These are phyloP conservation scores for Cryptops parisi DNA, from an alignment of 2,888 invertebrate genomes.

Conservation along the genomic window DNA sequence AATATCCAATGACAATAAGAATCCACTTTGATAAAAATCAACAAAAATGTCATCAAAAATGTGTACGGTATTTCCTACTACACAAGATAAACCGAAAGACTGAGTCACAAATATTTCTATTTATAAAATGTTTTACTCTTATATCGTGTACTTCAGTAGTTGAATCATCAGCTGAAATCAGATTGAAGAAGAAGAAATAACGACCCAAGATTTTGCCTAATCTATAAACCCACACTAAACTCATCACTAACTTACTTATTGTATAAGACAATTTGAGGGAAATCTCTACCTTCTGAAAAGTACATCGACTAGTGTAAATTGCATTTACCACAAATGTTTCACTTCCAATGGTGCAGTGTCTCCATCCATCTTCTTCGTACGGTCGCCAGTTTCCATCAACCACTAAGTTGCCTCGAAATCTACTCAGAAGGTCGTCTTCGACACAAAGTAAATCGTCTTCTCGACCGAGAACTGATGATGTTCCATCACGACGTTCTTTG, in stretches of 20 bases:
- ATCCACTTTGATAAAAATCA: too few species aligned
- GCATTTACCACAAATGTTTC: constrained; percentile 48
- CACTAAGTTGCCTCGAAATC: constrained; percentile 86
- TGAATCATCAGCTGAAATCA: too few species aligned
- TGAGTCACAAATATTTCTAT: too few species aligned
- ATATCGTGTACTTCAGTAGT: too few species aligned
- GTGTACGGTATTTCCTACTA: too few species aligned
- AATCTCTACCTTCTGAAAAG: too few species aligned
- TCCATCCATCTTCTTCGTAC: constrained; percentile 65
- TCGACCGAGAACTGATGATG: background rate
- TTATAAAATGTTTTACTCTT: too few species aligned
- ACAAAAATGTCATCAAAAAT: too few species aligned
- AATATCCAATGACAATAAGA: too few species aligned
- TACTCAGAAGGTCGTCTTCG: constrained; percentile 45
- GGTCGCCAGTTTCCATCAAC: constrained; percentile 51
- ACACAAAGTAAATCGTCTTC: background rate
- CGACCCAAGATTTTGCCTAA: background rate
- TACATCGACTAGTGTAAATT: too few species aligned
- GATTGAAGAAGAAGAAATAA: background rate
- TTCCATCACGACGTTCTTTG: background rate
- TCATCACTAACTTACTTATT: background rate
- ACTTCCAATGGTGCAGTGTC: constrained; percentile 47
- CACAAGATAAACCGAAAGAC: too few species aligned
- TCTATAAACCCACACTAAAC: background rate
- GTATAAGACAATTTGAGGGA: too few species aligned